These are phyloP conservation scores for Papilio dardanus DNA, from an alignment of 1,140 invertebrate species.

Conservation along the genomic window DNA sequence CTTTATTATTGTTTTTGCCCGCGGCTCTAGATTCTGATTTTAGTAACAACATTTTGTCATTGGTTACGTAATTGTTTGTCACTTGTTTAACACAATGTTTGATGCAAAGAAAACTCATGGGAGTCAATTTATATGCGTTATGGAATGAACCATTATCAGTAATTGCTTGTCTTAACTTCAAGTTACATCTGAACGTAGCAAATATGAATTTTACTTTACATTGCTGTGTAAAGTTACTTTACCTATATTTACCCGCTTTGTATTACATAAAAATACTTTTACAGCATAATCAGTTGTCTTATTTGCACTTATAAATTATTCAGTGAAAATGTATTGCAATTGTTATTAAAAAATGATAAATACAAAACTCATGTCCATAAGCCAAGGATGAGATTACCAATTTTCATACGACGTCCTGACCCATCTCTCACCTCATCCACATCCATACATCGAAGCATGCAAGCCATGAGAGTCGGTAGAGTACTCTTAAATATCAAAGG, in stretches of 20 bases:
- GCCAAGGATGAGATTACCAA: too few relatives aligned
- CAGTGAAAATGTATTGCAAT: not conserved
- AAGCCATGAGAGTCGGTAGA: not conserved
- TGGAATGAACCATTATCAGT: not conserved
- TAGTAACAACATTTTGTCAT: too few relatives aligned
- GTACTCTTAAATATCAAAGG: constrained; percentile 1
- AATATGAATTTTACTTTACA: not conserved
- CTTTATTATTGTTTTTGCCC: too few relatives aligned
- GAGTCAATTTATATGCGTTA: not conserved
- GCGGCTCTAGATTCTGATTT: too few relatives aligned
- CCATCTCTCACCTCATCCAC: too few relatives aligned
- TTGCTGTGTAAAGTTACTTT: not conserved
- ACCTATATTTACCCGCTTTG: not conserved
- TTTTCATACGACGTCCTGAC: too few relatives aligned
- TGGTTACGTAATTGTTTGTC: too few relatives aligned
- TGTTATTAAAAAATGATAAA: not conserved
- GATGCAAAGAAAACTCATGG: not conserved
- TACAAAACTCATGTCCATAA: too few relatives aligned
- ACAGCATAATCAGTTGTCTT: not conserved
- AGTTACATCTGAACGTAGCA: not conserved
- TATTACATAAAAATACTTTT: not conserved
- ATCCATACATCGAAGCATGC: not conserved
- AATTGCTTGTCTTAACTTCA: not conserved
- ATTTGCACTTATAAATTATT: not conserved
- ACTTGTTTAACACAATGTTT: not conserved